Percentiles rank a stretch among this genome's conserved stretches.
phyloP scores from a whole-genome alignment of 2,888 invertebrate genomes.

The Lasius platythorax region DNA sequence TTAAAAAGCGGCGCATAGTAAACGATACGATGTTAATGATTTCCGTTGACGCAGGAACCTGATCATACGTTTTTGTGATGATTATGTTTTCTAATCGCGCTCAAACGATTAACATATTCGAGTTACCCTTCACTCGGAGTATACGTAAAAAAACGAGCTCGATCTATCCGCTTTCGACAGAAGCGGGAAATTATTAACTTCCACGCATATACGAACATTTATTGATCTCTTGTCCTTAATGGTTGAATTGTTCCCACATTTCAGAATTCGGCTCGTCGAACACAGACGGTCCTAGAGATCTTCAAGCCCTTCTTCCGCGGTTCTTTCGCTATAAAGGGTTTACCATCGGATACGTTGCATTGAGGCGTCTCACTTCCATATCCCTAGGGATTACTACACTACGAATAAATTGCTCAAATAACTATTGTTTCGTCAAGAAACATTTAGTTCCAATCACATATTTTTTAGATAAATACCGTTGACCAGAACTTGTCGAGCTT shows the following conservation, averaged over 20 bases:
- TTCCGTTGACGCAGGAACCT: background rate
- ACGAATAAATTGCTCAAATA: slow-evolving; percentile 53
- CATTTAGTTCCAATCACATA: background rate
- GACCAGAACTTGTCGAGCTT: background rate
- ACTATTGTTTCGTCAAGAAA: slow-evolving; percentile 47
- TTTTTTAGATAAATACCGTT: background rate
- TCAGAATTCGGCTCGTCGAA: slow-evolving; percentile 92
- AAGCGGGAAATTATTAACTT: background rate
- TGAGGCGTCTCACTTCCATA: slow-evolving; percentile 31
- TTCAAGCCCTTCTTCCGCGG: slow-evolving; percentile 92
- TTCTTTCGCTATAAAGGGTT: slow-evolving; percentile 91
- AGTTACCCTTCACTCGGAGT: slow-evolving; percentile 59
- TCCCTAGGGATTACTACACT: background rate
- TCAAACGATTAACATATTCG: slow-evolving; percentile 4
- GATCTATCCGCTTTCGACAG: background rate
- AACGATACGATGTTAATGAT: background rate
- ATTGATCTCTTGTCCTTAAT: background rate
- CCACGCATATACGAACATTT: background rate
- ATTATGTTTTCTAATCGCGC: background rate
- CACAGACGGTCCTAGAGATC: slow-evolving; percentile 90
- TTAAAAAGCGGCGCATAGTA: background rate
- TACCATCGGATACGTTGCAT: slow-evolving; percentile 84
- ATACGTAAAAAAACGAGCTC: background rate
- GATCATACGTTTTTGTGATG: background rate
- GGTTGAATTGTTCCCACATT: slow-evolving; percentile 80